Base-by-base conservation (phyloP, 2,797 vertebrate genomes). In the Coreius guichenoti region DNA sequence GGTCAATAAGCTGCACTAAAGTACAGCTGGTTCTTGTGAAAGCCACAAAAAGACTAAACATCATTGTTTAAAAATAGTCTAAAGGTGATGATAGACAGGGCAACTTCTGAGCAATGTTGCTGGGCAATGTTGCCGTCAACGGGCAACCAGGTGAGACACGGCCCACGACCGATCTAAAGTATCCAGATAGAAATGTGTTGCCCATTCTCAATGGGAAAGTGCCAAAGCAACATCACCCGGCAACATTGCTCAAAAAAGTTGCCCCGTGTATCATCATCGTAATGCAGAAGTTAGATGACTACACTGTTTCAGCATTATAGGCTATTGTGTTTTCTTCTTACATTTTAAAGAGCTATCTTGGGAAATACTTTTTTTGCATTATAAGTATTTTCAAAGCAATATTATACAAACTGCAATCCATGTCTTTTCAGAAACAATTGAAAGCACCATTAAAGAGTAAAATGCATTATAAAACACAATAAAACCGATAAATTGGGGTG, bases 1-100 rank as follows among this genome's bases (percentile, higher is more conserved):
- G n/a, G 51, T 72, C 80, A 81, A 43, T 26, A 69, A 4, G 12
- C 63, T 36, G 12, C 19, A 51, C 45, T 51, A 21, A 81, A 81
- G 45, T 26, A 13, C 17, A 54, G 8, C 31, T 26, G 47, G 65
- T 21, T 70, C 47, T 31, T 68, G 19, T 68, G 78, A 49, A 49
- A 67, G 19, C 29, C 33, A 54, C 47, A 49, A 19, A 11, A 36
- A 81, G 31, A 56, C 23, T 9, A 81, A 36, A 69, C 26, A 43
- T 56, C 31, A 56, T 1, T 0, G 2, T 56, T 81, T 56, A 69
- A 19, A 39, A 47, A 17, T 11, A 82, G 36, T 6, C 36, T 0
- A 43, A 43, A 43, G 39, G 39, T 3, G 39, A 43, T 43, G 39
- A 43, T 43, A 43, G 8, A 43, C 8, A 3, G 36, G 36, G 36